A percentile compares a stretch with the other conserved stretches of the same genome.
phyloP scores from a whole-genome alignment of 2,888 invertebrate species.

The Linyphia triangularis region DNA sequence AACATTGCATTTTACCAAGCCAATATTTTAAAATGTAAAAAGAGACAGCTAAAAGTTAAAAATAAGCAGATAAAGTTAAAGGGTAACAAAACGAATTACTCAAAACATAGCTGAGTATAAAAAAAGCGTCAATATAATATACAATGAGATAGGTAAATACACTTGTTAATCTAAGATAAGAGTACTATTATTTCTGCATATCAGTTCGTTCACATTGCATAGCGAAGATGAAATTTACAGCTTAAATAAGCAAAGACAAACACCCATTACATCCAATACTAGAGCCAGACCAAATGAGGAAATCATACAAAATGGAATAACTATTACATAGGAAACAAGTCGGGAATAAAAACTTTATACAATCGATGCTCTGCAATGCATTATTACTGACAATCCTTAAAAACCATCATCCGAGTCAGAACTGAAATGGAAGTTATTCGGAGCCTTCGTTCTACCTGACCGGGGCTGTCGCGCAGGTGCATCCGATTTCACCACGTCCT shows the following conservation, averaged over 20 bases:
- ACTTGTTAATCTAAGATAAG: no score
- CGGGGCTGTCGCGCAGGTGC: constrained; percentile 79
- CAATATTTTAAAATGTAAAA: no score
- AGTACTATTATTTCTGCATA: no score
- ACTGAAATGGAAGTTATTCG: constrained; percentile 81
- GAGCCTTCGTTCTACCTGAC: constrained; percentile 81
- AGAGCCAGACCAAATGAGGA: neutral
- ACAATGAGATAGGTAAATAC: no score
- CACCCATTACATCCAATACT: neutral
- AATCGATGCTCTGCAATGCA: neutral
- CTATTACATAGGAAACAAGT: neutral
- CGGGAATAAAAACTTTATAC: neutral
- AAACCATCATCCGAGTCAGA: constrained; percentile 78
- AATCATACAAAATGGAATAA: neutral
- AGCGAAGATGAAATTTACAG: neutral
- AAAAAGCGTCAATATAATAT: no score
- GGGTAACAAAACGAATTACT: no score
- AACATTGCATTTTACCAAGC: no score
- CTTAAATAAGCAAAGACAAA: neutral
- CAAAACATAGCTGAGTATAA: no score
- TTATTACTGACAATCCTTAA: neutral
- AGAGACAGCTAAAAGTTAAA: no score
- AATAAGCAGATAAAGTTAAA: no score
- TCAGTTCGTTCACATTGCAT: no score
- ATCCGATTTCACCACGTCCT: constrained; percentile 60